phyloP scores from a whole-genome alignment of 30 jellyfish, hydroid and myxozoan species.

The Aurelia aurita region DNA sequence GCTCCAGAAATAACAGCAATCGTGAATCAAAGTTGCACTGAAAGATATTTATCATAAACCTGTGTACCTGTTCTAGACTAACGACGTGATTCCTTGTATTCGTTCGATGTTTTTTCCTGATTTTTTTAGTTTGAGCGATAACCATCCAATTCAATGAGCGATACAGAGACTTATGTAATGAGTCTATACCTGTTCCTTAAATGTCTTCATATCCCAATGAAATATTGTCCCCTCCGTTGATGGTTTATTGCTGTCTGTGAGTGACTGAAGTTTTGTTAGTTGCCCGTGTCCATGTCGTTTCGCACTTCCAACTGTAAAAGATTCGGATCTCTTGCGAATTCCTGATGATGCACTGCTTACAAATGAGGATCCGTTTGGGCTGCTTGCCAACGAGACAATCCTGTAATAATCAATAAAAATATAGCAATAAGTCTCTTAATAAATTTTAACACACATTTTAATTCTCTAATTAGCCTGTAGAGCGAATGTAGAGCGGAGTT shows the following conservation, averaged over 20 bases:
- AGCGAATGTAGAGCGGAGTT: too few relatives aligned
- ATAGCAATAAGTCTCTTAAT: background rate
- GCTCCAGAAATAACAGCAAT: too few relatives aligned
- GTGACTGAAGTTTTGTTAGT: slow-evolving; percentile 47
- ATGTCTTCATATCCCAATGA: slow-evolving; percentile 82
- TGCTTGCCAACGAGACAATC: slow-evolving; percentile 57
- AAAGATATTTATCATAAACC: too few relatives aligned
- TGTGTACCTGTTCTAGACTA: slow-evolving; percentile 9
- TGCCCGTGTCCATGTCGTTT: slow-evolving; percentile 6
- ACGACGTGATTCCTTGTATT: too few relatives aligned
- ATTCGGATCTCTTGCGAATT: slow-evolving; percentile 35
- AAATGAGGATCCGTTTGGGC: slow-evolving; percentile 81
- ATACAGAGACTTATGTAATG: too few relatives aligned
- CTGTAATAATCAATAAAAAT: background rate
- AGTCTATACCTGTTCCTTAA: slow-evolving; percentile 62
- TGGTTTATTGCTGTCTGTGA: slow-evolving; percentile 67
- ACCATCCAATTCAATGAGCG: too few relatives aligned
- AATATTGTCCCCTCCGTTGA: slow-evolving; percentile 74
- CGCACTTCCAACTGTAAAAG: slow-evolving; percentile 6
- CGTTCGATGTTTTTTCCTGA: too few relatives aligned
- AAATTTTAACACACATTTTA: too few relatives aligned
- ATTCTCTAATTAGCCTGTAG: too few relatives aligned
- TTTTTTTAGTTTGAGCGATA: too few relatives aligned
- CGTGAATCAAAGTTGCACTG: too few relatives aligned
- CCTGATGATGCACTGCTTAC: slow-evolving; percentile 73